Evolutionary conservation across 2,797 vertebrate species (phyloP), one percentile per base, ranked within the genome.

Genomic region (Lithobates pipiens): DNA sequence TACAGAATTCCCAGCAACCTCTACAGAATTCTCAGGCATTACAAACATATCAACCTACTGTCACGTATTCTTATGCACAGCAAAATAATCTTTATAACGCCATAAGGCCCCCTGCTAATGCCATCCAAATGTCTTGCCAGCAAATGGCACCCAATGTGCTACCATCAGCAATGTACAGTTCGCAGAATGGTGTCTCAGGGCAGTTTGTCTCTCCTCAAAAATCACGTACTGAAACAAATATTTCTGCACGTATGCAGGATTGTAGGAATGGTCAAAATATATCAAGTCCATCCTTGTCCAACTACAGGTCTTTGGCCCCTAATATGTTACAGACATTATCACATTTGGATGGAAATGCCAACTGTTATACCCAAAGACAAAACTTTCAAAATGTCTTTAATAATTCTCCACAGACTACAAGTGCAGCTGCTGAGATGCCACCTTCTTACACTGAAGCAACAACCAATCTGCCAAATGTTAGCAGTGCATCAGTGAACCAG

Each of bases 191-290:
- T 57, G 71, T 3, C 18, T 25, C 46, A 10, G 46, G 11, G 27
- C 23, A 3, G 3, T 39, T 16, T 39, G 18, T 27, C 10, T n/a
- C 1, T 5, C 10, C 46, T n/a, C 34, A 57, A 27, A 70, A 69
- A 54, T 27, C 10, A 0, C 3, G 11, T 21, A 16, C 36, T 39
- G 79, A 81, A 54, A 42, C 15, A 82, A 74, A 63, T 63, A 21
- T 32, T 25, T 32, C 79, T 3, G 21, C 71, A 39, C 10, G 4
- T 25, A 63, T 16, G 23, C 10, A 71, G 25, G 39, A 42, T 82
- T 65, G 18, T 18, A 71, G 57, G 39, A 73, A 44, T 82, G 27
- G n/a, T 42, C 80, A 72, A 73, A 61, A 72, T 61, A 18, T 15
- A 72, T 13, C 46, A 46, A 42, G 23, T n/a, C 1, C 71, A 27